Base-by-base conservation (phyloP, 1,140 invertebrate species). In the Mycetomoellerius zeteki region DNA sequence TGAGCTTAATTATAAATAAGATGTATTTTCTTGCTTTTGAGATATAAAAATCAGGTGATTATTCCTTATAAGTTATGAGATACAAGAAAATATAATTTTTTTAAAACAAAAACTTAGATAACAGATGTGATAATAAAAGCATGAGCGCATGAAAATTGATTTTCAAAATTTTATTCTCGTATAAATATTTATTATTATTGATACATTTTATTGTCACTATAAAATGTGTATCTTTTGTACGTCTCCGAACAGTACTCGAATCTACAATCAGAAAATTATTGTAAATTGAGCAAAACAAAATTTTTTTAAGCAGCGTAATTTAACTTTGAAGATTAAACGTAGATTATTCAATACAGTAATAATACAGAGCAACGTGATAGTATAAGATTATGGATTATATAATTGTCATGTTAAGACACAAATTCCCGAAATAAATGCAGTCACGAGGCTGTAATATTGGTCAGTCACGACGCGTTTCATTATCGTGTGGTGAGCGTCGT, bases 381-480 rank as follows among this genome's bases (percentile, higher is more conserved):
- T 75, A 85, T 81, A 54, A n/a, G 77, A 90, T 80, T 67, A 21
- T 21, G 21, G 10, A 88, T 90, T 91, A 91, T 56, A 64, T 90
- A 91, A 91, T 77, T 69, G 21, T 47, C 47, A 33, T n/a, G 58
- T 84, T 90, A 85, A 80, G 81, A 87, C 72, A 88, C 64, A 86
- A 86, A 89, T 65, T 64, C 37, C 30, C 24, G 33, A 72, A 86
- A 78, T 80, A 67, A 89, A 85, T 73, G 54, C 33, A 77, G 80
- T 43, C 14, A 8, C 47, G 50, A 43, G 50, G 16, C 78, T 58
- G 27, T 73, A 43, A 82, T 58, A 73, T 73, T 47, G 24, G 33
- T 21, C 27, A 47, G 75, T 47, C 16, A 12, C 64, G 64, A 73
- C 7, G 21, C 19, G 65, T 33, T 27, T 82, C 67, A 72, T 82